Evolutionary conservation across 2,113 vertebrate genomes (phyloP).

Genomic region (Trachemys scripta): DNA sequence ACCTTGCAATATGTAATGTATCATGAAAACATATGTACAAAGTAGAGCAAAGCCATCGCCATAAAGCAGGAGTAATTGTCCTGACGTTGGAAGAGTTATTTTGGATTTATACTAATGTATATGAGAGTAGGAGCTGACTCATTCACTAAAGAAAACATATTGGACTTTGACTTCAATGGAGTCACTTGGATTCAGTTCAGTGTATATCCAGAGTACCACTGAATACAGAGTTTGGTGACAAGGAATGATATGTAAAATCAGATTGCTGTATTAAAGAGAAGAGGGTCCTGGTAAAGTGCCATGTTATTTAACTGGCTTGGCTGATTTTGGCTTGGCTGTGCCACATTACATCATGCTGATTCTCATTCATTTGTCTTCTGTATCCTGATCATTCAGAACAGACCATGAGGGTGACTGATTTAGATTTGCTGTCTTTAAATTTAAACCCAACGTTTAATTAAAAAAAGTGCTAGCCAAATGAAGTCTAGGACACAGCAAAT

Average conservation of each 20-base stretch:
- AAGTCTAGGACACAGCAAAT: conserved; percentile 28
- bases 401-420: conserved; percentile 20
- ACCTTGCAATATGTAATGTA: neutral
- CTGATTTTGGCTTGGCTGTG: conserved; percentile 14
- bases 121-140: conserved; percentile 20
- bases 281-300: neutral
- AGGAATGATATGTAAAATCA: conserved; percentile 43
- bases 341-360: conserved; percentile 8
- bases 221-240: neutral
- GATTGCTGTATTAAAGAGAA: conserved; percentile 28
- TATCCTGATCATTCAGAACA: conserved; percentile 10
- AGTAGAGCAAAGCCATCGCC: neutral
- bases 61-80: neutral
- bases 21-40: neutral
- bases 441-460: conserved; percentile 7
- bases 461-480: neutral
- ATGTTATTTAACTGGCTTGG: conserved; percentile 19
- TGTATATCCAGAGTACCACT: conserved; percentile 31
- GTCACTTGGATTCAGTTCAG: conserved; percentile 56
- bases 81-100: conserved; percentile 12
- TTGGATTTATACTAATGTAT: conserved; percentile 31
- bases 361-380: neutral
- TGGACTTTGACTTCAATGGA: conserved; percentile 46
- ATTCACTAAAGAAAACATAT: conserved; percentile 51
- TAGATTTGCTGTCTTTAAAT: conserved; percentile 32